Evolutionary conservation across 2,888 invertebrate species (phyloP), one percentile per base, ranked within the genome.

Genomic region (Cotesia congregata): DNA sequence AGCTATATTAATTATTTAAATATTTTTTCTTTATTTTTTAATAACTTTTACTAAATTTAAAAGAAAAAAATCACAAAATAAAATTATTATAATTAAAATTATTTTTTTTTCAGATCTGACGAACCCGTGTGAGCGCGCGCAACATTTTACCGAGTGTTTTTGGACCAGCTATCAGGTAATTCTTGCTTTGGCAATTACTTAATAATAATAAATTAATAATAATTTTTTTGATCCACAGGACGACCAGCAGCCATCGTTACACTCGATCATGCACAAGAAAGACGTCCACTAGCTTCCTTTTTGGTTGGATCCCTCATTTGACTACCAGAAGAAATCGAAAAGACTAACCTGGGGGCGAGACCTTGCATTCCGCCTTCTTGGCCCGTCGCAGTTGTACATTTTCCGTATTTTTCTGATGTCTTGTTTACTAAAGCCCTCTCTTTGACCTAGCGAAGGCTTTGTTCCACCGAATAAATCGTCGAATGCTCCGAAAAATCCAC

Each of bases 321-420:
- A 64, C 5, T 50, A 50, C 50, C 50, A 50, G 50, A 50, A 50
- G 9, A 50, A 50, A 50, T 50, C 50, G 4, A 50, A 50, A 12
- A 50, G 30, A 60, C 67, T 41, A 68, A 30, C 9, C 17, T 68
- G 39, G 12, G 50, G 50, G 12, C 62, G 41, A 40, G 60, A 30
- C 15, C 41, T 61, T 3, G 38, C n/a, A 4, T 38, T 38, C 2
- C n/a, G 7, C 7, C 17, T n/a, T 68, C 5, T 12, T 12, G 7
- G 20, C 3, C 4, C 15, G 74, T 82, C 84, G 85, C 95, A 95
- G 68, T 92, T 92, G 87, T 96, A 96, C 95, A 96, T 95, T 76
- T 90, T 90, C 83, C 94, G 93, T 12, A 96, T 89, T 88, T 96
- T 96, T 79, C 91, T 91, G 7, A 95, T 92, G 84, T 96, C 95